These are phyloP conservation scores for Barbus barbus DNA, from an alignment of 2,113 vertebrate genomes.

Conservation along the genomic window DNA sequence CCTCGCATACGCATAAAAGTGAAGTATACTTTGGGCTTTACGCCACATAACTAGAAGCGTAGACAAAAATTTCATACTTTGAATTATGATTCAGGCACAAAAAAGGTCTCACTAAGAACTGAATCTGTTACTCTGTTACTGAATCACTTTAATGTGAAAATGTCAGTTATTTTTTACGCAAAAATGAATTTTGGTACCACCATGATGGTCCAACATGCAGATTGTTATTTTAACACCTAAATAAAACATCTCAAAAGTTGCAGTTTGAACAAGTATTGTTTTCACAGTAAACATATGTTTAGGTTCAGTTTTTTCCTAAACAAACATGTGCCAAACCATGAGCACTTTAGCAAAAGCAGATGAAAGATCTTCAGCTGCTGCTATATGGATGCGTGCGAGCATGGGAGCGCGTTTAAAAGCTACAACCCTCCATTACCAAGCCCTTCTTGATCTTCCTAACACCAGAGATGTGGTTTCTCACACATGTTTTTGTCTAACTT, in stretches of 20 bases:
- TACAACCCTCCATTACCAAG: constrained; percentile 11
- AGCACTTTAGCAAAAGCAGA: background rate
- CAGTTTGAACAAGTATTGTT: too few relatives aligned
- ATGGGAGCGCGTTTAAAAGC: background rate
- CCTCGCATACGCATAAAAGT: too few relatives aligned
- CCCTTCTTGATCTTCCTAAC: constrained; percentile 16
- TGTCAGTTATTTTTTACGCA: too few relatives aligned
- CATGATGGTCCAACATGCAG: too few relatives aligned
- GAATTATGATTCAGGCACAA: background rate
- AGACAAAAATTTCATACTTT: background rate
- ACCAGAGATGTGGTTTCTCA: constrained; percentile 42
- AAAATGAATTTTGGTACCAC: too few relatives aligned
- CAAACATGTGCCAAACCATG: background rate
- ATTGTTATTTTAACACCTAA: too few relatives aligned
- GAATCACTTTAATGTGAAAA: too few relatives aligned
- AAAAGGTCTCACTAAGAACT: background rate
- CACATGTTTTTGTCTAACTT: constrained; percentile 56
- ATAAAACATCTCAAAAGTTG: too few relatives aligned
- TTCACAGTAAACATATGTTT: too few relatives aligned
- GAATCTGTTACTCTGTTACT: background rate
- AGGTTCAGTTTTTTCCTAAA: background rate
- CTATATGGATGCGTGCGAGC: background rate
- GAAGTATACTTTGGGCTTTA: too few relatives aligned
- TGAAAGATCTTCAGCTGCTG: background rate
- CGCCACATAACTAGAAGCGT: too few relatives aligned